These are phyloP conservation scores for Vultur gryphus DNA, from an alignment of 2,797 vertebrate genomes.

Conservation along the genomic window DNA sequence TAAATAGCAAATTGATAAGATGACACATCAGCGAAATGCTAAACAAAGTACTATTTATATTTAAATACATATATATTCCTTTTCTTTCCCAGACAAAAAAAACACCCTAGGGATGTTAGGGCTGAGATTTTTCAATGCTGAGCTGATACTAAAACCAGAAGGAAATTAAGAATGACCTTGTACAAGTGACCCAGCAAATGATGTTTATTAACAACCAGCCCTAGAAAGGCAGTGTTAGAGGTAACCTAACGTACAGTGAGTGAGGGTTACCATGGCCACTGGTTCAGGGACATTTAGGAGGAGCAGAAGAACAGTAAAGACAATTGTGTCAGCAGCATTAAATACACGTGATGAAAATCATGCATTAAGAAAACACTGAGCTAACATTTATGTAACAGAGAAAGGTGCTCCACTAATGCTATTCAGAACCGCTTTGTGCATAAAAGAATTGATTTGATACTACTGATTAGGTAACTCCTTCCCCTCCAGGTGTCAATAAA, in stretches of 20 bases:
- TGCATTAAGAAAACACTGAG: neutral
- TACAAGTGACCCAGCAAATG: slow-evolving; percentile 14
- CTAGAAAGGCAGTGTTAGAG: neutral
- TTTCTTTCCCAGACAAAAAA: neutral
- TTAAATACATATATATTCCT: neutral
- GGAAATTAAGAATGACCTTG: slow-evolving; percentile 18
- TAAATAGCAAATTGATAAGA: neutral
- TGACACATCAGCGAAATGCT: neutral
- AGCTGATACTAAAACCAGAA: slow-evolving; percentile 13
- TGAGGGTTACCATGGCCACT: slow-evolving; percentile 34
- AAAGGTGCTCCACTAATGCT: neutral
- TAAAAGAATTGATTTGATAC: slow-evolving; percentile 7
- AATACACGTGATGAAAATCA: neutral
- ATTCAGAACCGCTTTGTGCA: neutral
- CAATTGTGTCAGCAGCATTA: neutral
- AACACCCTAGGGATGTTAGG: neutral
- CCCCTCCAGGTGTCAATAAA: neutral
- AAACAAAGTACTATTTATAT: neutral
- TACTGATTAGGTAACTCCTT: neutral
- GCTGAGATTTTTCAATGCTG: slow-evolving; percentile 1
- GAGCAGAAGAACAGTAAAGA: neutral
- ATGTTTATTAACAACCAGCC: slow-evolving; percentile 25
- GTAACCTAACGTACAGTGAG: fast-evolving
- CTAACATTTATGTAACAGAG: neutral
- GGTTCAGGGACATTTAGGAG: neutral